Evolutionary conservation across 2,113 vertebrate genomes (phyloP).

Genomic region (Eretmochelys imbricata): DNA sequence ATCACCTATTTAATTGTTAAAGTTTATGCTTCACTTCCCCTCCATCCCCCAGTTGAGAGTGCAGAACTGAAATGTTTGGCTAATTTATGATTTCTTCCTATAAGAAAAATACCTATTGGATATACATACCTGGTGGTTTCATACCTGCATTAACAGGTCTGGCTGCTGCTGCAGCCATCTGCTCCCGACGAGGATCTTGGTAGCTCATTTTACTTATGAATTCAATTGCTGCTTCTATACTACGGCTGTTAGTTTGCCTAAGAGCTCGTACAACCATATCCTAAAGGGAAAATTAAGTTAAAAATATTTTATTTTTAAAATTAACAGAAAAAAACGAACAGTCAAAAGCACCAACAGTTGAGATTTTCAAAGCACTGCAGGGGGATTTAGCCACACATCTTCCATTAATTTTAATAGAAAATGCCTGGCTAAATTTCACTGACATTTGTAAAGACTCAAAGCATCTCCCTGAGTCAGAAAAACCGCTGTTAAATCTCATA

Average conservation of each 20-base stretch:
- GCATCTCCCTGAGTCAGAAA: background rate
- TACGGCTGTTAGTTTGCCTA: constrained; percentile 89
- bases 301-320: constrained; percentile 26
- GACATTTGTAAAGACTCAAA: background rate
- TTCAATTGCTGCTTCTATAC: constrained; percentile 89
- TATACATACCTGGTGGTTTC: constrained; percentile 87
- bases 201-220: constrained; percentile 95
- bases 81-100: background rate
- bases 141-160: constrained; percentile 85
- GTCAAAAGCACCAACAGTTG: background rate
- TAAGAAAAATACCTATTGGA: background rate
- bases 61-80: background rate
- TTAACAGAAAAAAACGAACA: background rate
- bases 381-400: background rate
- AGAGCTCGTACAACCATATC: constrained; percentile 90
- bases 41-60: background rate
- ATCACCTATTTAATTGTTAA: background rate
- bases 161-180: constrained; percentile 84
- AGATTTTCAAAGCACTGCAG: background rate
- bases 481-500: background rate
- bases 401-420: background rate
- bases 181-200: constrained; percentile 91
- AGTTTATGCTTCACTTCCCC: background rate
- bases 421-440: background rate
- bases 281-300: constrained; percentile 71